Conservation (phyloP, 2,797 vertebrate genomes). For the Artibeus lituratus region DNA sequence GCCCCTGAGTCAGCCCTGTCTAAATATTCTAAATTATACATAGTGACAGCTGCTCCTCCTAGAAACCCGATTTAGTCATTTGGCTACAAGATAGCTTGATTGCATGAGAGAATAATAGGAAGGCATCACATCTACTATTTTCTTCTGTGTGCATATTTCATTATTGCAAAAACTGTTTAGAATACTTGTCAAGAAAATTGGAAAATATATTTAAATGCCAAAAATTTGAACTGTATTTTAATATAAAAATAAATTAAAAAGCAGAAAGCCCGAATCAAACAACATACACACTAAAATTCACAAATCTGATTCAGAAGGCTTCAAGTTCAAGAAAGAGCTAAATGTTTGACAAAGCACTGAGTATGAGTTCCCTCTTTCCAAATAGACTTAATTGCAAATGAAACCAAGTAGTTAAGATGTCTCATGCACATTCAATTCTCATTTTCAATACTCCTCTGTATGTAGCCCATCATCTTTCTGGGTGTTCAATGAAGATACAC, state of each 20-base stretch:
- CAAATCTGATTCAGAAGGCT: conserved; percentile 65
- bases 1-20: conserved; percentile 53
- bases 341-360: neutral
- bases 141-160: conserved; percentile 18
- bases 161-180: conserved; percentile 18
- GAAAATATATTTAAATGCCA: conserved; percentile 67
- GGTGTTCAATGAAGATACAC: neutral
- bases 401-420: conserved; percentile 50
- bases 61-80: conserved; percentile 55
- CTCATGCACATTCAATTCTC: neutral
- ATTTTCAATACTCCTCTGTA: neutral
- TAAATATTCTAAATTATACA: conserved; percentile 76
- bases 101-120: conserved; percentile 47
- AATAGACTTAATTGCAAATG: conserved; percentile 50
- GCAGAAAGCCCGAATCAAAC: neutral
- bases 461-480: neutral
- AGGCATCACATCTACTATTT: neutral
- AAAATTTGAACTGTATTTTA: conserved; percentile 59
- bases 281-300: neutral
- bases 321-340: conserved; percentile 64
- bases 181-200: conserved; percentile 41
- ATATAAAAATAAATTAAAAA: conserved; percentile 57
- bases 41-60: conserved; percentile 74
- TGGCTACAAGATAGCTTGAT: conserved; percentile 51
- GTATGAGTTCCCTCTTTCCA: conserved; percentile 59